A percentile compares a stretch with the other conserved stretches of the same genome.
Evolutionary conservation across 2,888 invertebrate species (phyloP).

Genomic region (Polydesmus complanatus): DNA sequence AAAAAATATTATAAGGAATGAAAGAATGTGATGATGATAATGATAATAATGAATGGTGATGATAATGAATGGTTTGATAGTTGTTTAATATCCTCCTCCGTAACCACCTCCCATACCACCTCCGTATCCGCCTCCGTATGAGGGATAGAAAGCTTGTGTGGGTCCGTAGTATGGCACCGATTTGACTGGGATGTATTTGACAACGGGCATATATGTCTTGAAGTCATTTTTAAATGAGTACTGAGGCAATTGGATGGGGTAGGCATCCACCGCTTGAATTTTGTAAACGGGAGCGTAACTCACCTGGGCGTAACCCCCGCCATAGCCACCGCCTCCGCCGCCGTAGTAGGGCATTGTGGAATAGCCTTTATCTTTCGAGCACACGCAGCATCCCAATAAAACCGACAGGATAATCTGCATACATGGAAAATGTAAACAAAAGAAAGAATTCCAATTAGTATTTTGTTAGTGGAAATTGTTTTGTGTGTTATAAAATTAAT

Average conservation of each 20-base stretch:
- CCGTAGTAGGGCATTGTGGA: neutral
- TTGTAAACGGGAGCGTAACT: conserved; percentile 7
- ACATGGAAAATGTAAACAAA: too few species aligned
- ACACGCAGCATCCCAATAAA: too few species aligned
- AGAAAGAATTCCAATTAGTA: too few species aligned
- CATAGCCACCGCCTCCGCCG: neutral
- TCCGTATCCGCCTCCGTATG: neutral
- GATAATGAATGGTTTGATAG: too few species aligned
- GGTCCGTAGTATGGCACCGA: conserved; percentile 8
- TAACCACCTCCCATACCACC: neutral
- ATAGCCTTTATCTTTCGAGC: neutral
- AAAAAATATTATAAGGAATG: too few species aligned
- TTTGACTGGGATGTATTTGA: conserved; percentile 5
- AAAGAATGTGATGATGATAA: too few species aligned
- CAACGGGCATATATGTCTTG: conserved; percentile 12
- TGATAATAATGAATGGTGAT: too few species aligned
- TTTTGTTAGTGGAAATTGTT: too few species aligned
- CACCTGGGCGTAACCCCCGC: neutral
- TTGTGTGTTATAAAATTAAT: too few species aligned
- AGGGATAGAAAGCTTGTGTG: conserved; percentile 9
- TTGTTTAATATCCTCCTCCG: neutral
- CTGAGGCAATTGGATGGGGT: conserved; percentile 8
- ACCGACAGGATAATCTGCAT: too few species aligned
- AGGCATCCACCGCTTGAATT: conserved; percentile 7
- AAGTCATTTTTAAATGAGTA: conserved; percentile 3